Conservation (phyloP, 2,888 invertebrate genomes). For the Lycaena phlaeas region DNA sequence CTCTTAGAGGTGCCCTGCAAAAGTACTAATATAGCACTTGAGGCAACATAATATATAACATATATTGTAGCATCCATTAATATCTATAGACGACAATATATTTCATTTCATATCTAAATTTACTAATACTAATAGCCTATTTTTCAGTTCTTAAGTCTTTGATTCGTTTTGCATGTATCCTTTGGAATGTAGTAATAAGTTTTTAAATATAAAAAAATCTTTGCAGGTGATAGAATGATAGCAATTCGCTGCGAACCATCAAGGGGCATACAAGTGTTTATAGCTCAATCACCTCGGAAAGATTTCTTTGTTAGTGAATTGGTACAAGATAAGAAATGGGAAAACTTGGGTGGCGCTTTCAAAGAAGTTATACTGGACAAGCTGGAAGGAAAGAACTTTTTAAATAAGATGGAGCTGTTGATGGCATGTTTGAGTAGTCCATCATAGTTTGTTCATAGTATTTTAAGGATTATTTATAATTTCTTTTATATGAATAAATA, state of each 20-base stretch:
- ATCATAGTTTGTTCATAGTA: slow-evolving; percentile 46
- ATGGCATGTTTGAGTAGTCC: slow-evolving; percentile 91
- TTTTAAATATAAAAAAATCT: slow-evolving; percentile 1
- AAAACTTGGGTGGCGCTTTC: slow-evolving; percentile 93
- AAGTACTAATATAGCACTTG: slow-evolving; percentile 2
- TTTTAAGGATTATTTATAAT: slow-evolving; percentile 18
- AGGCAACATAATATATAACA: slow-evolving; percentile 1
- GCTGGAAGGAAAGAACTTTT: slow-evolving; percentile 96
- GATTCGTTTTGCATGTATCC: background rate
- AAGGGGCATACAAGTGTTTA: slow-evolving; percentile 90
- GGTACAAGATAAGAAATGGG: slow-evolving; percentile 94
- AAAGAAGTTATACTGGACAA: slow-evolving; percentile 91
- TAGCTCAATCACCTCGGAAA: slow-evolving; percentile 90
- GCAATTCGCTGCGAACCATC: slow-evolving; percentile 93
- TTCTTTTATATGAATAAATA: slow-evolving; percentile 20
- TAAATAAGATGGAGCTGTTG: slow-evolving; percentile 95
- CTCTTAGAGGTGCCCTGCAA: background rate
- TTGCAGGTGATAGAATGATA: slow-evolving; percentile 81
- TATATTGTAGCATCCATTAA: slow-evolving; percentile 6
- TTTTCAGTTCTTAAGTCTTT: background rate
- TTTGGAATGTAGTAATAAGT: background rate
- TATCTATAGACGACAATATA: slow-evolving; percentile 7
- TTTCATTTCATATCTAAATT: background rate
- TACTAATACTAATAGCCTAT: background rate
- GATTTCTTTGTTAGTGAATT: slow-evolving; percentile 90